A percentile compares a stretch with the other conserved stretches of the same genome.
Conservation (phyloP, 2,797 vertebrate species). For the Pangasius larnaudii region DNA sequence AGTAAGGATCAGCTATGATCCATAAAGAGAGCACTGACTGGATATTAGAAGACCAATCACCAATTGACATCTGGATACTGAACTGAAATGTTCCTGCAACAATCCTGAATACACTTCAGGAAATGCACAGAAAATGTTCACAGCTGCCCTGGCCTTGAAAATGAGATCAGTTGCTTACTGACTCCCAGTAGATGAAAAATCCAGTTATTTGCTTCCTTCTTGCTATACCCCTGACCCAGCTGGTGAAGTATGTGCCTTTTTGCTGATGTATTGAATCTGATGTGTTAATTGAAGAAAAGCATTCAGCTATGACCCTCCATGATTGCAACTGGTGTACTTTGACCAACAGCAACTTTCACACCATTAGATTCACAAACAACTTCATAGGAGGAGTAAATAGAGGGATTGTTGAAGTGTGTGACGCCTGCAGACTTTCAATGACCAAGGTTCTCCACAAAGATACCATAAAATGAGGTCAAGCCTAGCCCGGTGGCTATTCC, state of each 20-base stretch:
- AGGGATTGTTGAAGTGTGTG: not conserved
- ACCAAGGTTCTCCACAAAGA: slow-evolving; percentile 23
- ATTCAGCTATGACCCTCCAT: not conserved
- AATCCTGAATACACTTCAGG: not conserved
- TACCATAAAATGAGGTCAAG: slow-evolving; percentile 48
- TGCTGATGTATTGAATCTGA: slow-evolving; percentile 27
- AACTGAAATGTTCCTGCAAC: not conserved
- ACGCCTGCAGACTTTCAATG: slow-evolving; percentile 24
- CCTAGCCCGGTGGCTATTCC: slow-evolving; percentile 34
- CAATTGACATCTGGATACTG: not conserved
- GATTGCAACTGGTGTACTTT: not conserved
- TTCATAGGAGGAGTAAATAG: not conserved
- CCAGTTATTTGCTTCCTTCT: slow-evolving; percentile 3
- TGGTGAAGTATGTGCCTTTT: not conserved
- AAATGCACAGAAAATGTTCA: not conserved
- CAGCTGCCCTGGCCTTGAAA: not conserved
- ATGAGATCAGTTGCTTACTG: slow-evolving; percentile 19
- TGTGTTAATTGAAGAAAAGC: slow-evolving; percentile 14
- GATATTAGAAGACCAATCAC: not conserved
- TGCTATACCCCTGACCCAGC: not conserved
- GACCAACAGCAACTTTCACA: slow-evolving; percentile 9
- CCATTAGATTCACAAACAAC: not conserved
- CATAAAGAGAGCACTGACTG: not conserved
- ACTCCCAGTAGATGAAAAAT: not conserved
- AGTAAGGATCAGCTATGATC: not conserved